Percentiles rank a stretch among this genome's conserved stretches.
These are phyloP conservation scores for Engraulis encrasicolus DNA, from an alignment of 2,113 vertebrate genomes.

Conservation along the genomic window DNA sequence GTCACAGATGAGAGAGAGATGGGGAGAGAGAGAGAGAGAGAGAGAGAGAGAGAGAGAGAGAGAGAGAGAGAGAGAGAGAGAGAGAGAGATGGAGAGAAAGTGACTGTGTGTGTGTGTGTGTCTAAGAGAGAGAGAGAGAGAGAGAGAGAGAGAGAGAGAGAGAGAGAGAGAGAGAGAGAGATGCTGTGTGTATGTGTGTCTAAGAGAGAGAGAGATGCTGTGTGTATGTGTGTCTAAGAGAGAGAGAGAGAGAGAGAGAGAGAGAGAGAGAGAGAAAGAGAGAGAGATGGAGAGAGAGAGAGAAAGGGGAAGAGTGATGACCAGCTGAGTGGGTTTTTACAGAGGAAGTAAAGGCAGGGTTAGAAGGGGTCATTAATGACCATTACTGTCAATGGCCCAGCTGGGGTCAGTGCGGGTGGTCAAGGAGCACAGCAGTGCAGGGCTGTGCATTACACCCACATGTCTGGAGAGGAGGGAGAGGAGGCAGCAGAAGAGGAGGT, in stretches of 20 bases:
- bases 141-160: too few species aligned
- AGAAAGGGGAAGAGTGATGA: not conserved
- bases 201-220: too few species aligned
- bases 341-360: not conserved
- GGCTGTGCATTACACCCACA: not conserved
- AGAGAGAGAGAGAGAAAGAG: not conserved
- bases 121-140: too few species aligned
- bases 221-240: not conserved
- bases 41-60: constrained; percentile 49
- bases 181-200: too few species aligned
- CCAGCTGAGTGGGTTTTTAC: not conserved
- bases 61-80: constrained; percentile 43
- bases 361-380: constrained; percentile 12
- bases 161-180: too few species aligned
- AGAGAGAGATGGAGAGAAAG: too few species aligned
- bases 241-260: not conserved
- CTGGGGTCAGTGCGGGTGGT: constrained; percentile 2
- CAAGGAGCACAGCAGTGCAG: not conserved
- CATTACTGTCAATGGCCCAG: constrained; percentile 15
- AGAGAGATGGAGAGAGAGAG: too few species aligned
- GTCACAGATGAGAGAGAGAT: constrained; percentile 58
- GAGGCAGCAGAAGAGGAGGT: too few species aligned
- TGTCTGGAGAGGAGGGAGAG: not conserved
- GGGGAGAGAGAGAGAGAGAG: constrained; percentile 55
- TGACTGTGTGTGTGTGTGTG: too few species aligned